phyloP scores from a whole-genome alignment of 2,888 invertebrate species.

The Abrostola tripartita region DNA sequence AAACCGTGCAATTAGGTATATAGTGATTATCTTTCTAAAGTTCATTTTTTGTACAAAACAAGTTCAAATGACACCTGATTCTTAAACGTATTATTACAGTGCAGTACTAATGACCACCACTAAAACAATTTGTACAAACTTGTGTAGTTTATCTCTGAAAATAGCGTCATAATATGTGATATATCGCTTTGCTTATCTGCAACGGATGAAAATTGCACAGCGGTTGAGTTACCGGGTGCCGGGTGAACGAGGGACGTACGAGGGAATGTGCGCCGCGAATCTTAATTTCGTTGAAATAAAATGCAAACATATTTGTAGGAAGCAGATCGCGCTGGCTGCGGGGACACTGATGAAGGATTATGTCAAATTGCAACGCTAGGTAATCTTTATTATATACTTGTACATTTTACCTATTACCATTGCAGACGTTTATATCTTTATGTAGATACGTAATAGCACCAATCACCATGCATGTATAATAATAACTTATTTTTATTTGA shows the following conservation, averaged over 20 bases:
- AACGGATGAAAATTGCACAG: slow-evolving; percentile 72
- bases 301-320: slow-evolving; percentile 69
- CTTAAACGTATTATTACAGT: too few species aligned
- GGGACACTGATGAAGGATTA: slow-evolving; percentile 32
- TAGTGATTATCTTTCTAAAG: too few species aligned
- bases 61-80: too few species aligned
- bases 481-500: too few species aligned
- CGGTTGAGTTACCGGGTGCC: slow-evolving; percentile 51
- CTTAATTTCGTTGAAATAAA: slow-evolving; percentile 78
- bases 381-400: background rate
- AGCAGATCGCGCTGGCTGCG: slow-evolving; percentile 1
- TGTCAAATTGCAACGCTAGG: slow-evolving; percentile 24
- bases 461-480: too few species aligned
- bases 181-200: slow-evolving; percentile 76
- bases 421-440: too few species aligned
- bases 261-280: slow-evolving; percentile 60
- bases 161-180: slow-evolving; percentile 67
- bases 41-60: too few species aligned
- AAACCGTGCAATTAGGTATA: too few species aligned
- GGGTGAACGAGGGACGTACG: slow-evolving; percentile 6
- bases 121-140: slow-evolving; percentile 23
- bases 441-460: too few species aligned
- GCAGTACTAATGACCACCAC: slow-evolving; percentile 28
- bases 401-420: too few species aligned
- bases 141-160: slow-evolving; percentile 60